Base-by-base conservation (phyloP, 2,113 vertebrate genomes). In the Hipposideros armiger region DNA sequence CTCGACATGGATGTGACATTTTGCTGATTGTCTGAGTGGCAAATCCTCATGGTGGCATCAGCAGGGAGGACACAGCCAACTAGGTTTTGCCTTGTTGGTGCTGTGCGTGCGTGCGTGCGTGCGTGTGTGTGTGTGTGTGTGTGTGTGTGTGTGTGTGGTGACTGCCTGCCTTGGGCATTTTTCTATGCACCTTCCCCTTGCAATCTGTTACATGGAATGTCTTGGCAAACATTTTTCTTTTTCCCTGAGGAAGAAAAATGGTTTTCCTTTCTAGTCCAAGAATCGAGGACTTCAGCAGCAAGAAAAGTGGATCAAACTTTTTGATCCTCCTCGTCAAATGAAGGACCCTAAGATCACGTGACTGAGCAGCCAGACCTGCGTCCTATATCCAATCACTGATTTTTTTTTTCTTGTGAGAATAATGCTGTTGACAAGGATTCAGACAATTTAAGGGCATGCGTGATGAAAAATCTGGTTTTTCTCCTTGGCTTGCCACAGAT, bases 241-340 rank as follows among this genome's bases (percentile, higher is more conserved):
- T 89, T 67, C 36, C 54, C n/a, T 56, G n/a, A 64, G 72, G 58
- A 93, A 97, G 94, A 96, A 95, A 97, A 97, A 95, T 92, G 78
- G 40, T 96, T 97, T 98, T 97, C 97, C 95, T 97, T 96, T 98
- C 92, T 94, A 86, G 92, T 26, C 92, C 69, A 56, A 96, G 90
- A 85, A 96, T 69, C 72, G 52, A 60, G 32, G 88, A 94, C 54
- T 96, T 94, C 32, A 20, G 72, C 42, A 22, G 77, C 50, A 45
- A 50, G 74, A 85, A 95, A 95, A 94, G 90, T 62, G 58, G 93
- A 96, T 97, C 94, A 81, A 91, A 94, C 78, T 96, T 97, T 97
- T 81, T 88, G 92, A 96, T 86, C 32, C 56, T 87, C n/a, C 73
- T 45, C 24, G 85, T 76, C 84, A 82, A 92, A 30, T 73, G 67